These are phyloP conservation scores for Hyposoter didymator DNA, from an alignment of 2,888 invertebrate species.

Conservation along the genomic window DNA sequence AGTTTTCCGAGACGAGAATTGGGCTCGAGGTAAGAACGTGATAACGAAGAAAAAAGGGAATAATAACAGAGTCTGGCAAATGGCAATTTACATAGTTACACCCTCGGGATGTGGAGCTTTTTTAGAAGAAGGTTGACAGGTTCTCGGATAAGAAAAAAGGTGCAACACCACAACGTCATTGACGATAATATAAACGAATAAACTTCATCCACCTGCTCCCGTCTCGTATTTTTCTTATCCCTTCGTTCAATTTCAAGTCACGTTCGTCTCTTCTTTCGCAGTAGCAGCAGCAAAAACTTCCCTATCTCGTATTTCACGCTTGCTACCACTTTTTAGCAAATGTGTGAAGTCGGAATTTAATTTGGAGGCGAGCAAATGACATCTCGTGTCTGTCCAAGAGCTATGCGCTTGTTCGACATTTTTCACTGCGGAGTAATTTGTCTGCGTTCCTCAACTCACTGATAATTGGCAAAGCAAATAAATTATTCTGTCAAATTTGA, in stretches of 20 bases:
- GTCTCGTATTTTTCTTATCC: conserved; percentile 47
- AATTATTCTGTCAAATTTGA: neutral
- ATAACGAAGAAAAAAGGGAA: conserved; percentile 29
- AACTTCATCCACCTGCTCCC: conserved; percentile 29
- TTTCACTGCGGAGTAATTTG: neutral
- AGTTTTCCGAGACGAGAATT: conserved; percentile 9
- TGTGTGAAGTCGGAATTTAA: neutral
- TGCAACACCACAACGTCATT: conserved; percentile 25
- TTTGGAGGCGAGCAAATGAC: neutral
- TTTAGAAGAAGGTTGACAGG: neutral
- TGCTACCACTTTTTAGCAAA: neutral
- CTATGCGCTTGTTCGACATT: neutral
- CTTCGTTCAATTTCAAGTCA: conserved; percentile 35
- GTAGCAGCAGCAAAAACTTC: neutral
- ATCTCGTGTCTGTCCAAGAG: neutral
- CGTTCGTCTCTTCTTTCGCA: conserved; percentile 40
- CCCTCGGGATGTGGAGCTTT: conserved; percentile 6
- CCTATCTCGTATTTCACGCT: neutral
- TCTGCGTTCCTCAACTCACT: neutral
- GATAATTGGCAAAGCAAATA: neutral
- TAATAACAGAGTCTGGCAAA: conserved; percentile 25
- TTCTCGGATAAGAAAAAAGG: neutral
- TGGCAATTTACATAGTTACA: conserved; percentile 37
- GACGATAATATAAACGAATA: conserved; percentile 53
- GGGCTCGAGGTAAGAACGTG: neutral